A percentile compares a stretch with the other conserved stretches of the same genome.
Conservation (phyloP, 2,888 invertebrate species). For the Acanthoscelides obtectus region DNA sequence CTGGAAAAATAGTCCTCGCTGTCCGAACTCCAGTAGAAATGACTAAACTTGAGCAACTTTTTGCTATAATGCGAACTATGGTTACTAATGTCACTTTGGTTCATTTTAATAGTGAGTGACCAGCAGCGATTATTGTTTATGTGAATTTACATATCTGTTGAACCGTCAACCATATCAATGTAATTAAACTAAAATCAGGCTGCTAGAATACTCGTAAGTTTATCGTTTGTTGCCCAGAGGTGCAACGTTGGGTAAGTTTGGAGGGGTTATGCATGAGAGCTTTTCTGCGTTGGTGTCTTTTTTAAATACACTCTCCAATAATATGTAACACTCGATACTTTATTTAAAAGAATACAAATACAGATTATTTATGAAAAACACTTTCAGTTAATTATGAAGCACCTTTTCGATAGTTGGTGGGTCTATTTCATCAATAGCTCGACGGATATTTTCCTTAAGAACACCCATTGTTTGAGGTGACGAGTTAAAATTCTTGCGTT, state of each 20-base stretch:
- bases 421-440: too few relatives aligned
- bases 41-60: not conserved
- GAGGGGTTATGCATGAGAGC: too few relatives aligned
- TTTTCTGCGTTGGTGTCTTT: too few relatives aligned
- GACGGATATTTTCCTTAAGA: too few relatives aligned
- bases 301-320: too few relatives aligned
- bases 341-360: too few relatives aligned
- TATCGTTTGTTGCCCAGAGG: not conserved
- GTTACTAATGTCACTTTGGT: not conserved
- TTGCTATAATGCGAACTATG: not conserved
- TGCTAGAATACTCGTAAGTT: not conserved
- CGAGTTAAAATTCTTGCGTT: too few relatives aligned
- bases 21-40: conserved; percentile 1
- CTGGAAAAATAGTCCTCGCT: not conserved
- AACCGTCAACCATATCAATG: not conserved
- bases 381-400: too few relatives aligned
- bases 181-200: not conserved
- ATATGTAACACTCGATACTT: too few relatives aligned
- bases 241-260: not conserved
- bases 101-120: not conserved
- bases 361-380: too few relatives aligned
- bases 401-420: too few relatives aligned
- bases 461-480: too few relatives aligned
- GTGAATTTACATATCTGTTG: not conserved
- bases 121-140: not conserved